phyloP scores from a whole-genome alignment of 2,888 invertebrate species.

The Meandrusa payeni region DNA sequence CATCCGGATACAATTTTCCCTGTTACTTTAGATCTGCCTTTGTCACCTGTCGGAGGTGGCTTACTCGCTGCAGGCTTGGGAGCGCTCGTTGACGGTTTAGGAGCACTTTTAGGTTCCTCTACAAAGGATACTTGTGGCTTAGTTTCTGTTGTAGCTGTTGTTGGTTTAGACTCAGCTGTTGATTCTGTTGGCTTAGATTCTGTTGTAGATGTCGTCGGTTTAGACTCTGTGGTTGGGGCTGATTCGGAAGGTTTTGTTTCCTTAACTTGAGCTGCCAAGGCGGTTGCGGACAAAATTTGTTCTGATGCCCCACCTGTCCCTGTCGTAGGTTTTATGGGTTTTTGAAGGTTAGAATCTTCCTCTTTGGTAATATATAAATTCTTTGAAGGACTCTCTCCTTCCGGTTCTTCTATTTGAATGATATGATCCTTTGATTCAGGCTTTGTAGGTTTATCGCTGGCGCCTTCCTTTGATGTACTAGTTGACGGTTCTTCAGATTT shows the following conservation, averaged over 20 bases:
- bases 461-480: conserved; percentile 39
- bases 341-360: conserved; percentile 55
- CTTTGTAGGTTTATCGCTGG: conserved; percentile 43
- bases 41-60: conserved; percentile 68
- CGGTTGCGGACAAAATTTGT: conserved; percentile 63
- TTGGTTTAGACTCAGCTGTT: conserved; percentile 41
- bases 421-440: conserved; percentile 50
- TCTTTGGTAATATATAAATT: conserved; percentile 57
- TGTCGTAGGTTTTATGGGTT: conserved; percentile 61
- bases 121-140: conserved; percentile 30
- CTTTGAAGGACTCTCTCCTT: conserved; percentile 50
- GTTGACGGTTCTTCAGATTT: conserved; percentile 57
- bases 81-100: conserved; percentile 55
- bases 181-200: conserved; percentile 35
- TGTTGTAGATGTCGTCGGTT: conserved; percentile 27
- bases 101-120: conserved; percentile 16
- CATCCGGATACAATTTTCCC: conserved; percentile 88
- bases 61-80: conserved; percentile 49
- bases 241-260: conserved; percentile 34
- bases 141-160: conserved; percentile 34
- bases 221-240: conserved; percentile 37
- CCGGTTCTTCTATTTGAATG: conserved; percentile 62
- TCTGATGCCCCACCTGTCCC: conserved; percentile 42
- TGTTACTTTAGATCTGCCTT: conserved; percentile 86
- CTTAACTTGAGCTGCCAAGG: conserved; percentile 52